Base-by-base conservation (phyloP, 2,797 vertebrate genomes). In the Pantherophis alleghaniensis region DNA sequence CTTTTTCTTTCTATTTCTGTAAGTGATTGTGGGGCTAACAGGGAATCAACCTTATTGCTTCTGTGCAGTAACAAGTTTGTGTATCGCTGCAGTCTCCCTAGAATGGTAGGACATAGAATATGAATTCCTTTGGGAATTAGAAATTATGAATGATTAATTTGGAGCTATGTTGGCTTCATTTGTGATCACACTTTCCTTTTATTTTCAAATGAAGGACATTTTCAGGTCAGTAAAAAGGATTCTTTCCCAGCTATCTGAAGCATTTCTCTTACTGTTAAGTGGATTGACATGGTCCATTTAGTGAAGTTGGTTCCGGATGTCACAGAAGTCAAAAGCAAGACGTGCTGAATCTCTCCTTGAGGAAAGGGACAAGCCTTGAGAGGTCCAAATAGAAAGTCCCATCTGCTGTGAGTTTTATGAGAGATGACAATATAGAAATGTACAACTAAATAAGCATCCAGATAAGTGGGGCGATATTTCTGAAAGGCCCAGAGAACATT, bases 1-100 rank as follows among this genome's bases (percentile, higher is more conserved):
- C 74, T 57, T 66, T 91, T 88, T 57, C 26, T 91, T 87, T 89
- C 92, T 89, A 3, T 83, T 89, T 91, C 18, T 37, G 63, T 61
- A 53, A 86, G n/a, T 69, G 88, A 47, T 47, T 22, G 7, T 91
- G 47, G 47, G 86, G 18, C n/a, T 28, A 56, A n/a, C 47, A 55
- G 61, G 59, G 86, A 56, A 88, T 16, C 61, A 91, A 55, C 5
- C 5, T 12, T n/a, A 88, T 3, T 32, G 20, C 14, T 91, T 87
- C n/a, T 42, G 57, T 74, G 53, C 42, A 74, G 24, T 88, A 47
- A 89, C 42, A 11, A 79, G 13, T 88, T 92, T 16, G 86, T 87
- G 24, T 24, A 28, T 51, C 4, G 2, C 42, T 56, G 14, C 87
- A 42, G 55, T 37, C 9, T 88, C 14, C 9, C 53, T 32, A 16